Percentiles rank a stretch among this genome's conserved stretches.
Conservation (phyloP, 1,140 invertebrate genomes). For the Drosophila tristis region DNA sequence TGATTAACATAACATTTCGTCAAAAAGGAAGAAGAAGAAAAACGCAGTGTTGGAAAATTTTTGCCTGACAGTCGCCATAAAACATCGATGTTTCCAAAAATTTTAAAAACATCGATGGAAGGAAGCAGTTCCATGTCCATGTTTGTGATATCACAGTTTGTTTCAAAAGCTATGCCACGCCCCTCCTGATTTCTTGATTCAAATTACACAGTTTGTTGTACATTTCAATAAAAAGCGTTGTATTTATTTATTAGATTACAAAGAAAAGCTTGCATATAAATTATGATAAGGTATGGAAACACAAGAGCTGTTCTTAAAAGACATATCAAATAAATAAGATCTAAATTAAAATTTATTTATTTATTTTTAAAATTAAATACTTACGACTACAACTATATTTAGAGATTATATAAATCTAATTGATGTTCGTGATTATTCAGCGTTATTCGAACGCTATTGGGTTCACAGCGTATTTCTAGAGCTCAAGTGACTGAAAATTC, state of each 20-base stretch:
- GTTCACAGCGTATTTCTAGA: slow-evolving; percentile 60
- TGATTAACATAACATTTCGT: too few relatives aligned
- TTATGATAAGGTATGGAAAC: slow-evolving; percentile 80
- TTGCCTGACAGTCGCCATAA: too few relatives aligned
- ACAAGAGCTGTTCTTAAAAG: slow-evolving; percentile 83
- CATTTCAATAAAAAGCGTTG: slow-evolving; percentile 81
- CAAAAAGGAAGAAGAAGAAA: too few relatives aligned
- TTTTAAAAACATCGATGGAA: too few relatives aligned
- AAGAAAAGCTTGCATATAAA: slow-evolving; percentile 80
- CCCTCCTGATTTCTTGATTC: too few relatives aligned
- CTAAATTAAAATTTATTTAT: slow-evolving; percentile 83
- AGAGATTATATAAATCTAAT: slow-evolving; percentile 80
- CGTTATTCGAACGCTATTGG: slow-evolving; percentile 46
- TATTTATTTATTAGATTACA: slow-evolving; percentile 82
- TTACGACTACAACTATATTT: slow-evolving; percentile 78
- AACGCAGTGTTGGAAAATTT: too few relatives aligned
- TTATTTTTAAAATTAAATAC: slow-evolving; percentile 83
- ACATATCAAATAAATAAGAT: slow-evolving; percentile 80
- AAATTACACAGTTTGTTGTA: slow-evolving; percentile 14
- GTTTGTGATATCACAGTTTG: too few relatives aligned
- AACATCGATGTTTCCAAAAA: too few relatives aligned
- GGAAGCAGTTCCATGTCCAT: too few relatives aligned
- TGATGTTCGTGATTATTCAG: slow-evolving; percentile 74
- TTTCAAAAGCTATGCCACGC: too few relatives aligned
- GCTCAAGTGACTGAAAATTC: slow-evolving; percentile 82